These are phyloP conservation scores for Rhinolophus ferrumequinum DNA, from an alignment of 2,113 vertebrate species.

Conservation along the genomic window DNA sequence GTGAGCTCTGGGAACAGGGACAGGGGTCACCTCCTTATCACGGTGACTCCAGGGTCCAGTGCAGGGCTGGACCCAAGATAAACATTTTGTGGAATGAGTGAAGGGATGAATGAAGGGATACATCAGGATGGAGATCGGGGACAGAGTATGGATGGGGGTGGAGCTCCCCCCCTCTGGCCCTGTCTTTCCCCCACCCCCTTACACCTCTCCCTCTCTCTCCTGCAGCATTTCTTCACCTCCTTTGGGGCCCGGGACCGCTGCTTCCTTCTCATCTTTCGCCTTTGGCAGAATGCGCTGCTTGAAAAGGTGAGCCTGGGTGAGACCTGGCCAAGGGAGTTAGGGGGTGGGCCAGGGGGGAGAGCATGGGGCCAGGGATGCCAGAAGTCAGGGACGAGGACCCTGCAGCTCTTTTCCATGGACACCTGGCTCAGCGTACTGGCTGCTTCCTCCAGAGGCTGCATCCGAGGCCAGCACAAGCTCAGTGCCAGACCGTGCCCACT, in stretches of 20 bases:
- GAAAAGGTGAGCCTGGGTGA: slow-evolving; percentile 87
- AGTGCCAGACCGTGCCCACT: background rate
- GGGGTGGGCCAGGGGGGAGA: rapidly evolving
- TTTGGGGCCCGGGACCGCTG: slow-evolving; percentile 95
- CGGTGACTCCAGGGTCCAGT: rapidly evolving
- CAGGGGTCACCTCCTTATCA: background rate
- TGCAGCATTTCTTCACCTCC: slow-evolving; percentile 94
- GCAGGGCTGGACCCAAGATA: background rate
- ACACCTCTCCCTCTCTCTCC: background rate
- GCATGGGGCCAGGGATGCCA: background rate
- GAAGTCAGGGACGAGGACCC: background rate
- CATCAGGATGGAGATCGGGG: background rate
- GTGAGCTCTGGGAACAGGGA: background rate
- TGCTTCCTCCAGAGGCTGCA: background rate
- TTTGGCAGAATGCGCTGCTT: slow-evolving; percentile 94
- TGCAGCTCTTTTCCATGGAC: too few relatives aligned
- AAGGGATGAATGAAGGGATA: background rate
- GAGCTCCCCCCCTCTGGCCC: background rate
- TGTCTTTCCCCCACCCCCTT: background rate
- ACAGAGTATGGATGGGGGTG: rapidly evolving
- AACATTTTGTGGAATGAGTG: background rate
- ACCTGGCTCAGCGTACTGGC: rapidly evolving
- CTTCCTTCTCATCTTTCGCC: slow-evolving; percentile 94
- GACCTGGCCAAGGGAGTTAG: rapidly evolving
- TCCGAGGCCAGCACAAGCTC: background rate